These are phyloP conservation scores for Micromys minutus DNA, from an alignment of 2,113 vertebrate genomes.

Conservation along the genomic window DNA sequence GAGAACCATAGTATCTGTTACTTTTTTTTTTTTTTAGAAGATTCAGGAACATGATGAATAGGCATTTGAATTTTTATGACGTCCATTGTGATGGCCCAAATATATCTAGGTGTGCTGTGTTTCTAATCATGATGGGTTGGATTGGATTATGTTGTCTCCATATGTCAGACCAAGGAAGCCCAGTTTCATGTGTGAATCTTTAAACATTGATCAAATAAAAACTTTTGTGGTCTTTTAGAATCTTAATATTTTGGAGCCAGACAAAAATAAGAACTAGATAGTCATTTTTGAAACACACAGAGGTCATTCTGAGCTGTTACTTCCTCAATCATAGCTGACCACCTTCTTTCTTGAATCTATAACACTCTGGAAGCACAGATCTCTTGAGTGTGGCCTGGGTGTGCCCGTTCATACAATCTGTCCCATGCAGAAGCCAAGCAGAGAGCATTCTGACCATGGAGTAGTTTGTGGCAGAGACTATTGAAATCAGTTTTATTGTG, in stretches of 20 bases:
- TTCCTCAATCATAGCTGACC: constrained; percentile 67
- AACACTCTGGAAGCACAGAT: constrained; percentile 54
- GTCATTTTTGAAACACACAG: constrained; percentile 71
- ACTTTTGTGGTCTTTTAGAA: constrained; percentile 78
- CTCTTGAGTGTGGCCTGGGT: neutral
- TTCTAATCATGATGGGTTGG: constrained; percentile 73
- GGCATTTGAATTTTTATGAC: constrained; percentile 66
- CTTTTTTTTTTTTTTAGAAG: constrained; percentile 82
- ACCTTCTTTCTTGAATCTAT: constrained; percentile 50
- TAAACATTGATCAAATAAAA: constrained; percentile 85
- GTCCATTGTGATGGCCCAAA: constrained; percentile 66
- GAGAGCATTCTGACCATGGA: constrained; percentile 57
- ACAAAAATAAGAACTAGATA: constrained; percentile 78
- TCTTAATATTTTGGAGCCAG: constrained; percentile 83
- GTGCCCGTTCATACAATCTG: neutral
- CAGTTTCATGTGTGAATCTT: constrained; percentile 73
- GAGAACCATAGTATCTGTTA: constrained; percentile 79
- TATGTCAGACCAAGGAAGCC: constrained; percentile 75
- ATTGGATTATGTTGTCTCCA: constrained; percentile 81
- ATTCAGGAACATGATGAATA: constrained; percentile 67
- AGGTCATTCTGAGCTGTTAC: constrained; percentile 71
- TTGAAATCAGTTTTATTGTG: constrained; percentile 62
- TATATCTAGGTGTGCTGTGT: constrained; percentile 69
- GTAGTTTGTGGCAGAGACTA: constrained; percentile 25
- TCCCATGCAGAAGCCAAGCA: neutral